phyloP scores from a whole-genome alignment of 2,797 vertebrate species.

The Sebastes hopkinsi region DNA sequence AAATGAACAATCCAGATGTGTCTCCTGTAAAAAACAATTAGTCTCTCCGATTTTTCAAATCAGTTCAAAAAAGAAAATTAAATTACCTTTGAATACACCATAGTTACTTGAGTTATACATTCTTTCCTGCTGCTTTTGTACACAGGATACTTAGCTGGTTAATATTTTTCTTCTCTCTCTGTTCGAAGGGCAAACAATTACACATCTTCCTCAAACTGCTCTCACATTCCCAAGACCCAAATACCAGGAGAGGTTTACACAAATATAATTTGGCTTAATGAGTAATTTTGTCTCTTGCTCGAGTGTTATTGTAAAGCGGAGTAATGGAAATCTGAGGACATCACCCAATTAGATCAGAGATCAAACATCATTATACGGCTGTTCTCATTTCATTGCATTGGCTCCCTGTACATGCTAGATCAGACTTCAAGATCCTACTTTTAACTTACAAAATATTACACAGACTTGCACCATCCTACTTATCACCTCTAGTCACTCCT shows the following conservation, averaged over 20 bases:
- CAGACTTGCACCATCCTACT: too few species aligned
- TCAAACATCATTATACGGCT: background rate
- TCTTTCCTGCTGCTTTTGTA: background rate
- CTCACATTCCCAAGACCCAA: conserved; percentile 4
- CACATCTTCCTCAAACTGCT: conserved; percentile 22
- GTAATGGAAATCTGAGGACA: background rate
- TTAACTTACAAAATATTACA: too few species aligned
- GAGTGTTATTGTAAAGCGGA: conserved; percentile 2
- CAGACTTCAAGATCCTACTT: too few species aligned
- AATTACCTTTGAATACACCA: background rate
- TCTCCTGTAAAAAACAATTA: background rate
- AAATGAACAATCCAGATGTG: conserved; percentile 38
- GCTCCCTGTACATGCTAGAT: too few species aligned
- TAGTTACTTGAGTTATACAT: background rate
- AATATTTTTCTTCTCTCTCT: background rate
- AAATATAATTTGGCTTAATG: conserved; percentile 32
- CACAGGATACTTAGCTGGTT: background rate
- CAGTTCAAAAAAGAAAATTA: background rate
- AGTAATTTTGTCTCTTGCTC: conserved; percentile 7
- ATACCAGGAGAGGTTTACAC: conserved; percentile 26
- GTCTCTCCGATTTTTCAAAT: background rate
- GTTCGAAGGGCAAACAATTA: conserved; percentile 38
- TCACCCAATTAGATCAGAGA: background rate
- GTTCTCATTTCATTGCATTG: too few species aligned
- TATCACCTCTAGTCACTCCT: too few species aligned